Percentiles rank a stretch among this genome's conserved stretches.
These are phyloP conservation scores for Pedionomus torquatus DNA, from an alignment of 2,113 vertebrate genomes.

Conservation along the genomic window DNA sequence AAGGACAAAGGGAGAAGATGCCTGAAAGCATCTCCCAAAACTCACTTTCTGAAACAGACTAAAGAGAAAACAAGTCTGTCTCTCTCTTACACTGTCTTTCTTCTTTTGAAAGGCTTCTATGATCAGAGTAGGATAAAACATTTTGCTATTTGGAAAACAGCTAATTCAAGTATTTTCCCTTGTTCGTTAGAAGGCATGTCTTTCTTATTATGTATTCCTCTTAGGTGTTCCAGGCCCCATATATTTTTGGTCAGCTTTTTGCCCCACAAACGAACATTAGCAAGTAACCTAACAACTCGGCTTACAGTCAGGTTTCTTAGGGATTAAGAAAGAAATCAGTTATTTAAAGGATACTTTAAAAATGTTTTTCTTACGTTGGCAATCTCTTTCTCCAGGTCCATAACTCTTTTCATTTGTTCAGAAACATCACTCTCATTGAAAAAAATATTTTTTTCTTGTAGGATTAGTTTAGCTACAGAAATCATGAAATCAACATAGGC, in stretches of 20 bases:
- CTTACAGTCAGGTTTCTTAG: neutral
- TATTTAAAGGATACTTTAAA: neutral
- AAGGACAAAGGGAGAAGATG: neutral
- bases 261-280: neutral
- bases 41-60: neutral
- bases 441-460: constrained; percentile 78
- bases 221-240: neutral
- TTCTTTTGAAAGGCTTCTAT: neutral
- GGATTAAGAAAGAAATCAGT: neutral
- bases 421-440: constrained; percentile 74
- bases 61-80: neutral
- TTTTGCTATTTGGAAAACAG: neutral
- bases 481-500: constrained; percentile 91
- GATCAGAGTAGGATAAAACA: neutral
- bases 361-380: constrained; percentile 85
- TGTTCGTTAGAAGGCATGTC: neutral
- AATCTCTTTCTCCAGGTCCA: constrained; percentile 91
- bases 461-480: constrained; percentile 87
- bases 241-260: neutral
- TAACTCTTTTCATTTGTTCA: constrained; percentile 80
- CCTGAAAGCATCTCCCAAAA: neutral
- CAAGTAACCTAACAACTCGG: neutral
- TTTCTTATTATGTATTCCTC: neutral
- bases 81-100: neutral
- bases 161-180: neutral